phyloP scores from a whole-genome alignment of 1,140 invertebrate species.

The Drosophila ficusphila region DNA sequence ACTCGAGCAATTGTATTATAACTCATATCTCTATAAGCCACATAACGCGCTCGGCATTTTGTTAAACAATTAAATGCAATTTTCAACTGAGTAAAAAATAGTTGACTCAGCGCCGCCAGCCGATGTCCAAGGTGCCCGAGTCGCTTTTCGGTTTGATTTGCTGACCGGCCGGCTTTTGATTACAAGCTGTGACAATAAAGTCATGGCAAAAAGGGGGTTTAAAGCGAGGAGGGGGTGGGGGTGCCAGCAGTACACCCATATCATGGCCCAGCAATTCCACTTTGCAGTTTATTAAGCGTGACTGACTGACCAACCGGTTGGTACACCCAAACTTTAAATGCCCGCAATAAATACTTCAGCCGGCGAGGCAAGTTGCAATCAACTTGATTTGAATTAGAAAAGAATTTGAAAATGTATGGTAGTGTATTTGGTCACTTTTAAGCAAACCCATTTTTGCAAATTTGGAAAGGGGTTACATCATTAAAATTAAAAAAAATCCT shows the following conservation, averaged over 20 bases:
- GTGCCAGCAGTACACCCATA: background rate
- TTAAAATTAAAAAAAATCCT: too few relatives aligned
- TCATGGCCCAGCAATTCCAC: constrained; percentile 70
- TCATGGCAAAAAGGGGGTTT: background rate
- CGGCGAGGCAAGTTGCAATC: constrained; percentile 13
- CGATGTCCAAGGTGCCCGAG: constrained; percentile 48
- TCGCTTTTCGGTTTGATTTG: constrained; percentile 30
- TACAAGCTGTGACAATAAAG: constrained; percentile 43
- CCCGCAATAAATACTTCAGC: constrained; percentile 33
- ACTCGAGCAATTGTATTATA: constrained; percentile 62
- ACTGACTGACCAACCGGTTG: constrained; percentile 76
- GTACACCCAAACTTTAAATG: constrained; percentile 60
- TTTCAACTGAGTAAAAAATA: constrained; percentile 51
- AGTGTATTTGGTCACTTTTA: background rate
- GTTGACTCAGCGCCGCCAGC: constrained; percentile 64
- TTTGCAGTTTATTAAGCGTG: constrained; percentile 79
- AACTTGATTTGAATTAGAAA: constrained; percentile 20
- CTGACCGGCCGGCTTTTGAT: constrained; percentile 77
- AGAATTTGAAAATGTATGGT: too few relatives aligned
- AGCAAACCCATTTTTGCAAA: too few relatives aligned
- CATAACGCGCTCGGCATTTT: constrained; percentile 67
- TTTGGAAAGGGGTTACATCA: too few relatives aligned
- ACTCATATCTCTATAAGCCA: constrained; percentile 47
- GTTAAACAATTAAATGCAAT: constrained; percentile 81
- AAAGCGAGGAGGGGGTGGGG: background rate